Evolutionary conservation across 53 echinoderm and acorn worm genomes (phyloP), one percentile per base, ranked within the genome.

Genomic region (Crossaster papposus): DNA sequence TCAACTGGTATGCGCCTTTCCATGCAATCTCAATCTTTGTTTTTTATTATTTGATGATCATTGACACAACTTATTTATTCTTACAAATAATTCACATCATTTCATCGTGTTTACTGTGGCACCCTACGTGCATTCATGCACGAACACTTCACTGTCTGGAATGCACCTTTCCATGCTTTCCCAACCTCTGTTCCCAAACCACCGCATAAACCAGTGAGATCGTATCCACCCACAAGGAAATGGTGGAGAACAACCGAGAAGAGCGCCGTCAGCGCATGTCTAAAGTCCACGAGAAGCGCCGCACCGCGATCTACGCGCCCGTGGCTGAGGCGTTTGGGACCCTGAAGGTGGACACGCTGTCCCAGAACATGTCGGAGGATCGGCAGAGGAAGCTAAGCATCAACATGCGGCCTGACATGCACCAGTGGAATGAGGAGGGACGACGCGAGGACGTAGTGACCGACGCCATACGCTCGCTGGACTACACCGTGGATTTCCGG

Each of bases 401-500:
- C 54, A 92, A 90, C 71, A 94, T 97, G 78, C 90, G 93, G 72
- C 94, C 95, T 1, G 97, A 97, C 73, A 88, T 93, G 68, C 72
- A 83, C 24, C 95, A 95, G 84, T 97, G 97, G 97, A 93, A 95
- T 70, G 70, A 77, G 33, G 84, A 81, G n/a, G 97, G 97, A 22
- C 85, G 93, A 38, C 83, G 91, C 70, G 91, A 94, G 11, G 92
- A 91, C 53, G 90, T 88, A 36, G 86, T 94, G 32, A 81, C 74
- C 24, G 90, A 90, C 22, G 93, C 91, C 14, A 89, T 97, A 62
- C 72, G 97, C 29, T 95, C 97, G 17, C 89, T 97, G 62, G 97
- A 97, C 83, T 89, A 90, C 35, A 97, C 97, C 3, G 91, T 97
- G 36, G 94, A 97, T 74, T 97, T 97, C 81, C 88, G 90, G 72